Conservation (phyloP, 2,888 invertebrate species). For the Phymatocera aterrima region DNA sequence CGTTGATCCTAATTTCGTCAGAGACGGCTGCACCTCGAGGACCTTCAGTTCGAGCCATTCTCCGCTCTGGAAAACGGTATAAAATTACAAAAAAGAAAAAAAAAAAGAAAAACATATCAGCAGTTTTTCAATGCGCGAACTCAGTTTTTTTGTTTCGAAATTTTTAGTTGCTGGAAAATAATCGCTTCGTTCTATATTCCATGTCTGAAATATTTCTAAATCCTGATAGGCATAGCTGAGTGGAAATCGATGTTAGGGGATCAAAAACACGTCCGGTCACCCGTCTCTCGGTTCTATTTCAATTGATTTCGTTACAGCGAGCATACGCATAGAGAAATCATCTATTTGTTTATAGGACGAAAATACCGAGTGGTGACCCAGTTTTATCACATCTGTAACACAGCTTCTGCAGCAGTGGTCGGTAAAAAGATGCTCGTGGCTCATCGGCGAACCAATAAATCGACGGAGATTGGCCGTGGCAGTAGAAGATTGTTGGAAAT, state of each 20-base stretch:
- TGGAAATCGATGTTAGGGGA: background rate
- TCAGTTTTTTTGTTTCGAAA: too few relatives aligned
- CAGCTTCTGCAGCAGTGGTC: background rate
- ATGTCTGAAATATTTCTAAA: background rate
- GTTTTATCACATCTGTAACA: slow-evolving; percentile 22
- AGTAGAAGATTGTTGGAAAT: background rate
- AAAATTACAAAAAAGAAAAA: background rate
- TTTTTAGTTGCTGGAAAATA: background rate
- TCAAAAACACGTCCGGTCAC: background rate
- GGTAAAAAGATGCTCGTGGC: background rate
- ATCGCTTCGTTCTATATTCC: background rate
- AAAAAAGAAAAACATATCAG: background rate
- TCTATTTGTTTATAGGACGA: slow-evolving; percentile 43
- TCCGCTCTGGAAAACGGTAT: slow-evolving; percentile 81
- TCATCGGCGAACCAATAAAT: background rate
- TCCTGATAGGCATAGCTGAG: background rate
- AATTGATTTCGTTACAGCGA: slow-evolving; percentile 42
- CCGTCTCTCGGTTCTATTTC: slow-evolving; percentile 33
- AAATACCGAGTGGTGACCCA: slow-evolving; percentile 45
- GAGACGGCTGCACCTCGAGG: slow-evolving; percentile 89
- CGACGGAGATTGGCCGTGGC: background rate
- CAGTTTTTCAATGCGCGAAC: too few relatives aligned
- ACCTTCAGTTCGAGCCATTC: slow-evolving; percentile 90
- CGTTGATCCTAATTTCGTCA: slow-evolving; percentile 87
- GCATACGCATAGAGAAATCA: slow-evolving; percentile 3